A percentile compares a stretch with the other conserved stretches of the same genome.
Conservation (phyloP, 2,797 vertebrate genomes). For the Dendrocincla tyrannina region DNA sequence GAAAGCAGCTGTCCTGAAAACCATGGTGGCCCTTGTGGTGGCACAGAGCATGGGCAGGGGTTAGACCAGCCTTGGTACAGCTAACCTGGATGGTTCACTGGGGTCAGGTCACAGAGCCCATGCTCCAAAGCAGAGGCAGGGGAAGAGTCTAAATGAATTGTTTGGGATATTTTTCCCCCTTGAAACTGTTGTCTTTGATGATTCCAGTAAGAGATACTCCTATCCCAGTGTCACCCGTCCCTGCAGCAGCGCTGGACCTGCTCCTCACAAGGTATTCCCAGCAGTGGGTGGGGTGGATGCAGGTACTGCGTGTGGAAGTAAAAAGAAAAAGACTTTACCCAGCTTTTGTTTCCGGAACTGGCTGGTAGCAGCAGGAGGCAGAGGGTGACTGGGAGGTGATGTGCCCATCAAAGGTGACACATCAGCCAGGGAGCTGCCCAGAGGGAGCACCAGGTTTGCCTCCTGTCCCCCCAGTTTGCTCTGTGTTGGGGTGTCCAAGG, state of each 20-base stretch:
- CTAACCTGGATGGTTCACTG: neutral
- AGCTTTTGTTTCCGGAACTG: neutral
- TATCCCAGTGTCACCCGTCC: neutral
- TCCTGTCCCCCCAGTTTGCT: neutral
- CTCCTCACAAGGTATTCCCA: accelerated
- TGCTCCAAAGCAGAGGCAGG: neutral
- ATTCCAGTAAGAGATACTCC: neutral
- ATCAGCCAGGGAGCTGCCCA: accelerated
- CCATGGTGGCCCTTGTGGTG: neutral
- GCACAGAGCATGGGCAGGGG: accelerated
- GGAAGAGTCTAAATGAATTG: neutral
- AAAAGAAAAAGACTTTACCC: neutral
- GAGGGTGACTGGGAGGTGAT: neutral
- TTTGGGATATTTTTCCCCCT: accelerated
- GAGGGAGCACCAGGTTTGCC: neutral
- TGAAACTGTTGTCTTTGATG: accelerated
- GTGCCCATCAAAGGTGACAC: neutral
- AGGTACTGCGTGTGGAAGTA: neutral
- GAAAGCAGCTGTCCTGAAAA: neutral
- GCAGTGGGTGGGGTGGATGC: neutral
- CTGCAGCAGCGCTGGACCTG: no score
- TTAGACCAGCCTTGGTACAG: accelerated
- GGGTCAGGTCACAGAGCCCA: accelerated
- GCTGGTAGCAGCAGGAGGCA: accelerated
- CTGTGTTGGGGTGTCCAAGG: accelerated